A percentile compares a stretch with the other conserved stretches of the same genome.
These are phyloP conservation scores for Porites cylindrica DNA, from an alignment of 92 coral and sea anemone species.

Conservation along the genomic window DNA sequence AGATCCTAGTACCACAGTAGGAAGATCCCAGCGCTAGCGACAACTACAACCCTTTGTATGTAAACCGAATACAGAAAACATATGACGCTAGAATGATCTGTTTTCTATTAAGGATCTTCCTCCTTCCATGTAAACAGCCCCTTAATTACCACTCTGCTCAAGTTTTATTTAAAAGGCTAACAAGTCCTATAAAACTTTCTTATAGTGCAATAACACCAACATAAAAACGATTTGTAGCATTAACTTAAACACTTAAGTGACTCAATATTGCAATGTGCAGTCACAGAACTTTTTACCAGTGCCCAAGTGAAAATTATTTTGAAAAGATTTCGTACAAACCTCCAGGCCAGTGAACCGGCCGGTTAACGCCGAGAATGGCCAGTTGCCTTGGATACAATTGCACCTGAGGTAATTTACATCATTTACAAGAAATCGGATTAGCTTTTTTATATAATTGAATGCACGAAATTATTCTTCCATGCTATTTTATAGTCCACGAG, in stretches of 20 bases:
- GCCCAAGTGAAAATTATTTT: constrained; percentile 42
- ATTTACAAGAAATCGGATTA: constrained; percentile 7
- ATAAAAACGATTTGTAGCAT: background rate
- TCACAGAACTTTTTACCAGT: constrained; percentile 5
- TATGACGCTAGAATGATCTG: no score
- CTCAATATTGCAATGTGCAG: constrained; percentile 3
- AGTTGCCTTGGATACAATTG: constrained; percentile 37
- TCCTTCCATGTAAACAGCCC: no score
- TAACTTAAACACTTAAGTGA: background rate
- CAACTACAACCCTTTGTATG: no score
- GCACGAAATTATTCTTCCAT: no score
- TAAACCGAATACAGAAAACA: no score
- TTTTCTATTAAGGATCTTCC: no score
- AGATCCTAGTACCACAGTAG: no score
- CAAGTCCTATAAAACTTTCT: no score
- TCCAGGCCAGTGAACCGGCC: constrained; percentile 5
- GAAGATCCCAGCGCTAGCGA: no score
- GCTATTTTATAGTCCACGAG: no score
- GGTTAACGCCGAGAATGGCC: constrained; percentile 33
- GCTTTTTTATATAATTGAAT: no score
- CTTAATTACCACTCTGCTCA: background rate
- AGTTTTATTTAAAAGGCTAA: background rate
- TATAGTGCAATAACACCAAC: background rate
- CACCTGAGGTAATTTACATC: constrained; percentile 37
- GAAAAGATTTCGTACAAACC: constrained; percentile 28